Base-by-base conservation (phyloP, 1,140 invertebrate species). In the Pseudachorutes palmiensis region DNA sequence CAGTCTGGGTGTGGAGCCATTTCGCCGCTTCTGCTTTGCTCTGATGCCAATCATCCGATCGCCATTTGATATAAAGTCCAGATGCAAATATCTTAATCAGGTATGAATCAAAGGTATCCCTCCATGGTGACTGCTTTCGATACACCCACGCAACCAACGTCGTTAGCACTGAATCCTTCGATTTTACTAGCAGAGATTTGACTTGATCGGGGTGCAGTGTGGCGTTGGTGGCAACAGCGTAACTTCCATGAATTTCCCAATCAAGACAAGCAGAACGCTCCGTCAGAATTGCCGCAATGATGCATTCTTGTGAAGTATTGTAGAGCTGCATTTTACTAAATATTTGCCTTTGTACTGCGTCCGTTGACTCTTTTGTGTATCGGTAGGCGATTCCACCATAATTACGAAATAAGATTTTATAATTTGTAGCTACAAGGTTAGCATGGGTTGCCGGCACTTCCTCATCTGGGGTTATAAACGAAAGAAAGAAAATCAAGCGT, bases 231-330 rank as follows among this genome's bases (percentile, higher is more conserved):
- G 48, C 22, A 29, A 65, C 31, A 22, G 64, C 45, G 29, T 65
- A 65, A 65, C 31, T 49, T 12, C 64, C 64, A 31, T 49, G 36
- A 30, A 65, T 12, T 12, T 55, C 49, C 22, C 48, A 65, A 29
- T 65, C 64, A 14, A 65, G 22, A 30, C 64, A 65, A 58, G 64
- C 64, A 3, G 64, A 49, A 12, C 31, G n/a, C 29, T 65, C 64
- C 22, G 12, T 22, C 5, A 65, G 22, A 5, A 29, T n/a, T 3
- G 45, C 64, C 28, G 5, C 3, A 9, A 58, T 32, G 28, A 65
- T 58, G 45, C 64, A 65, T 12, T 9, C 41, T 12, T 30, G 2
- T 5, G 64, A 59, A n/a, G 48, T 31, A 19, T 65, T 55, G 14
- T 32, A 36, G 2, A 65, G 26, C 2, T 3, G 3, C 3, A 29